These are phyloP conservation scores for Pachyseris speciosa DNA, from an alignment of 64 coral and sea anemone species.

Conservation along the genomic window DNA sequence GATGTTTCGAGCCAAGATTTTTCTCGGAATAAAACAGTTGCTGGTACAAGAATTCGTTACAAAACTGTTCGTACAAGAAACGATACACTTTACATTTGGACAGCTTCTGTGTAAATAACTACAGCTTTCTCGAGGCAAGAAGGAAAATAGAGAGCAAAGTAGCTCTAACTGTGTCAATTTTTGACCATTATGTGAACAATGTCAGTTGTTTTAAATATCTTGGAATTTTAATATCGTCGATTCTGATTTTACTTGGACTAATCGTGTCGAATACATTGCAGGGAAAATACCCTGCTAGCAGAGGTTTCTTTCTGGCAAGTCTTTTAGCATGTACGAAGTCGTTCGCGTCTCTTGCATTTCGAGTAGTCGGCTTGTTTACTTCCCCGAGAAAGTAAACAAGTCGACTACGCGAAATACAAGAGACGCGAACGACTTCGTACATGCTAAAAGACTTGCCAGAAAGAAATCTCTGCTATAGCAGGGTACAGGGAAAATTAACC, in stretches of 20 bases:
- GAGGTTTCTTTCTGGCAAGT: too few relatives aligned
- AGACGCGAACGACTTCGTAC: too few relatives aligned
- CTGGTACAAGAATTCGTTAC: background rate
- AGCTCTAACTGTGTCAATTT: slow-evolving; percentile 26
- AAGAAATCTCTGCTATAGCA: too few relatives aligned
- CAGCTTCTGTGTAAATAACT: background rate
- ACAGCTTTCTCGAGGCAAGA: too few relatives aligned
- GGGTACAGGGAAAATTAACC: slow-evolving; percentile 49
- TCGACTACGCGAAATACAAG: too few relatives aligned
- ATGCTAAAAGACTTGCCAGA: too few relatives aligned
- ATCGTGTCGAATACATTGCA: slow-evolving; percentile 21
- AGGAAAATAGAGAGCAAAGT: slow-evolving; percentile 30
- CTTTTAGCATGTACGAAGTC: too few relatives aligned
- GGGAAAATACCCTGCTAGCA: too few relatives aligned
- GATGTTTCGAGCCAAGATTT: background rate
- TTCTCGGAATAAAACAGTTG: background rate
- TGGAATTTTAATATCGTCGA: too few relatives aligned
- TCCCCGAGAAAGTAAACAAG: too few relatives aligned
- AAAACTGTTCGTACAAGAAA: slow-evolving; percentile 8
- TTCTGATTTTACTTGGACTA: slow-evolving; percentile 15
- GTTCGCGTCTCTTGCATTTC: too few relatives aligned
- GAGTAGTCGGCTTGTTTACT: too few relatives aligned
- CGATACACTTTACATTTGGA: slow-evolving; percentile 1
- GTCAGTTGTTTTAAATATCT: slow-evolving; percentile 21
- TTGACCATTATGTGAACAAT: slow-evolving; percentile 25